Evolutionary conservation across 2,113 vertebrate genomes (phyloP), one percentile per base, ranked within the genome.

Genomic region (Okapia johnstoni): DNA sequence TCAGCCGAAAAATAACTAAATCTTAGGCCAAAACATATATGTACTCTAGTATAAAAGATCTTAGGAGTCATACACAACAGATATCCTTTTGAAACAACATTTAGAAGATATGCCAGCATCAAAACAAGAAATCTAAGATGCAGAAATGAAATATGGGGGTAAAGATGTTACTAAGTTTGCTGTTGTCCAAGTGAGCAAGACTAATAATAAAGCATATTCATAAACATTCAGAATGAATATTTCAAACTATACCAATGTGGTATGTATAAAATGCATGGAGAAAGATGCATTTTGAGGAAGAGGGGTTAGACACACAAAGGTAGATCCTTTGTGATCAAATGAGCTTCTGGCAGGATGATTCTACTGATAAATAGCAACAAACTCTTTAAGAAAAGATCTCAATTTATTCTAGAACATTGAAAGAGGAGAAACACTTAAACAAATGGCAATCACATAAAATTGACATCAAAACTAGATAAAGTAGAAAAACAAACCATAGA

Each of bases 1-100:
- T 83, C 40, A 96, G 55, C 36, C 55, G 14, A 83, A 91, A 94
- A 89, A 50, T 21, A 60, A 54, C 25, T n/a, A 84, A 77, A 92
- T 57, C 25, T 76, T 26, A 93, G 58, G 26, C 2, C 2, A 66
- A 83, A 84, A 60, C 15, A 79, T 11, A 60, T 36, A 40, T 25
- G 7, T 70, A 1, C 4, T 57, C 13, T 48, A 12, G 10, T 33
- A n/a, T 46, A 70, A 96, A 87, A 95, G 8, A 30, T 61, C 17
- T 85, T 58, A 58, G 57, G 83, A 93, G 33, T 8, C 8, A 70
- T 17, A 84, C 2, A 89, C 6, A 54, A 33, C 10, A 83, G 23
- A 89, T 14, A 54, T 58, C 7, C 40, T 83, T 88, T 33, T 60
- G 7, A 84, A 81, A 81, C 77, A 54, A 23, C 5, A 40, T 21